These are phyloP conservation scores for Cistogaster globosa DNA, from an alignment of 2,888 invertebrate species.

Conservation along the genomic window DNA sequence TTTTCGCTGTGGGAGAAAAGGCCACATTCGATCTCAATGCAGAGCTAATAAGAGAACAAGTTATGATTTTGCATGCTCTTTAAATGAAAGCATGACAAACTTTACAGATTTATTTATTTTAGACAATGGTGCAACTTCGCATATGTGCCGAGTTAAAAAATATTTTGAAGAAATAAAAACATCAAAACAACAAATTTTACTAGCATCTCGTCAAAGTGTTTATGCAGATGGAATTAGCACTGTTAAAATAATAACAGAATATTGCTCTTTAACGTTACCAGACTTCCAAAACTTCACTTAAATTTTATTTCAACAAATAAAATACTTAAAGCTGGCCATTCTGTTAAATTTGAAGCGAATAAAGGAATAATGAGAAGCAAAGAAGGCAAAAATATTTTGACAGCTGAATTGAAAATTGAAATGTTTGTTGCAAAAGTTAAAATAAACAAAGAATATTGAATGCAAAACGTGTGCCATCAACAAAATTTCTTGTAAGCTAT, in stretches of 20 bases:
- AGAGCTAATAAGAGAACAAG: not conserved
- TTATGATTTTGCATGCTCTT: slow-evolving; percentile 17
- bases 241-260: slow-evolving; percentile 44
- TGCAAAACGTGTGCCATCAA: slow-evolving; percentile 51
- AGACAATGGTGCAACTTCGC: slow-evolving; percentile 57
- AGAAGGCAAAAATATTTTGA: not conserved
- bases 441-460: slow-evolving; percentile 13
- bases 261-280: slow-evolving; percentile 26
- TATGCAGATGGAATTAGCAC: slow-evolving; percentile 51
- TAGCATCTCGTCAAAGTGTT: slow-evolving; percentile 53
- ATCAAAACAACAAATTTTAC: slow-evolving; percentile 44
- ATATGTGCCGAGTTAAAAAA: slow-evolving; percentile 49
- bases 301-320: slow-evolving; percentile 55
- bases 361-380: slow-evolving; percentile 24
- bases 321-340: slow-evolving; percentile 39
- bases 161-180: slow-evolving; percentile 17
- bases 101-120: slow-evolving; percentile 34
- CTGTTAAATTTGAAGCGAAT: slow-evolving; percentile 13
- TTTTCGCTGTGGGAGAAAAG: slow-evolving; percentile 28
- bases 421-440: not conserved
- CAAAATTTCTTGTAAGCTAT: slow-evolving; percentile 50
- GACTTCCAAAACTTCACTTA: slow-evolving; percentile 54
- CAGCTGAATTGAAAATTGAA: not conserved
- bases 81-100: not conserved
- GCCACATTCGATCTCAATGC: slow-evolving; percentile 7